Evolutionary conservation across 2,113 vertebrate genomes (phyloP), one percentile per base, ranked within the genome.

Genomic region (Prinia subflava): DNA sequence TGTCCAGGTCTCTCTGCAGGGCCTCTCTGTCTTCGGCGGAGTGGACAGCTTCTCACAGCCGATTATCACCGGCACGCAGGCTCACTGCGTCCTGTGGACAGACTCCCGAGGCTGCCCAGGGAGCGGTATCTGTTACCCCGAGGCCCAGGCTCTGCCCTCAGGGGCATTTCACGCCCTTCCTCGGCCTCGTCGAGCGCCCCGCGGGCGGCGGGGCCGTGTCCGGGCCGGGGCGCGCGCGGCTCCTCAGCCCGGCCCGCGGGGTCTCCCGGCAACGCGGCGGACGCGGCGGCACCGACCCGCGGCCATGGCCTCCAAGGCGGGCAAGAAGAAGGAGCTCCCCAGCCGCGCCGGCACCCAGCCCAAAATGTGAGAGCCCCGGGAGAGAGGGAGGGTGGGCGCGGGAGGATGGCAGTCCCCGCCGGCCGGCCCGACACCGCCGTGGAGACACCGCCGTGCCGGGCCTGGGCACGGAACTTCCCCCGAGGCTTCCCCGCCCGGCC

Each of bases 111-210:
- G n/a, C 16, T 2, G 33, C 0, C 10, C 15, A 0, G 3, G 1
- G 16, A 13, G 75, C 69, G 4, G 15, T 1, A 0, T 4, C 22
- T 14, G 8, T 3, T n/a, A 1, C 8, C 7, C 13, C 15, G 3
- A 8, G 22, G 25, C 37, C 2, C 4, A 13, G 4, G 5, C 27
- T n/a, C 15, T 23, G 50, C 2, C 39, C 10, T 4, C 46, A 3
- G 2, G 28, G 37, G 9, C 46, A 2, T 25, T 30, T 19, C 2
- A 0, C 2, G 2, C 10, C 39, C 1, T 1, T 2, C 4, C 35
- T 6, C 4, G 0, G n/a, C 2, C 28, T 4, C 31, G 28, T 1
- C 1, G 46, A 3, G 3, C 14, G 0, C 1, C 23, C 1, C 23
- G 28, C 5, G 8, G 11, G 27, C 7, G 25, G 16, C 11, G 16